These are phyloP conservation scores for Palythoa grandis DNA, from an alignment of 92 coral and sea anemone species.

Conservation along the genomic window DNA sequence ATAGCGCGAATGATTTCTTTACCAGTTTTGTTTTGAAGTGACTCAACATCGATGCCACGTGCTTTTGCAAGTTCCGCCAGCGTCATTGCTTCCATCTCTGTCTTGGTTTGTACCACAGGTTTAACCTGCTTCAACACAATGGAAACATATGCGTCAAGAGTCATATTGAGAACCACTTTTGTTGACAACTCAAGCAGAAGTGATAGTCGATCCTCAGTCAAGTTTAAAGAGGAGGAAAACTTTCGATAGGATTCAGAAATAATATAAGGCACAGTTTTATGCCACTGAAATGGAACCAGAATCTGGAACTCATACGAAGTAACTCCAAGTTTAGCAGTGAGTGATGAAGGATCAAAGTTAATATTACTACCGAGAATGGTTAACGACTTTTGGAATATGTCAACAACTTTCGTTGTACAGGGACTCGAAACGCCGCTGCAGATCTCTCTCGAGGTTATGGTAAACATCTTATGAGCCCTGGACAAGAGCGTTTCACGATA, in stretches of 20 bases:
- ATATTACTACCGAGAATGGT: slow-evolving; percentile 36
- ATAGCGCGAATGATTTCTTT: slow-evolving; percentile 44
- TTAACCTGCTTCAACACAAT: neutral
- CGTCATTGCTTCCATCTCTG: slow-evolving; percentile 27
- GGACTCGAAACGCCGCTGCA: slow-evolving; percentile 53
- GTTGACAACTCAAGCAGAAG: slow-evolving; percentile 49
- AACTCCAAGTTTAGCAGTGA: slow-evolving; percentile 55
- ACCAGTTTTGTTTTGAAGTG: slow-evolving; percentile 47
- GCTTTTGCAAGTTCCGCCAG: slow-evolving; percentile 38
- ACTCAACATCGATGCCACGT: slow-evolving; percentile 42
- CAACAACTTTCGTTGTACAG: slow-evolving; percentile 30
- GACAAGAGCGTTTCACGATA: slow-evolving; percentile 44
- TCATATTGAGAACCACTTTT: slow-evolving; percentile 50
- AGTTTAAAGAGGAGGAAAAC: slow-evolving; percentile 49
- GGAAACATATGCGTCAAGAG: slow-evolving; percentile 43
- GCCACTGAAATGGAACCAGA: slow-evolving; percentile 72
- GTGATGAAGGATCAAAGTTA: slow-evolving; percentile 44
- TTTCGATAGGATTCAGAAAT: slow-evolving; percentile 55
- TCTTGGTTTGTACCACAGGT: slow-evolving; percentile 38
- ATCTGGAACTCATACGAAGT: slow-evolving; percentile 52
- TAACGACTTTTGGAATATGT: slow-evolving; percentile 63
- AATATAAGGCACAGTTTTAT: slow-evolving; percentile 55
- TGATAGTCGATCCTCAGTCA: slow-evolving; percentile 57
- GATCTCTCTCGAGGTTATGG: slow-evolving; percentile 53
- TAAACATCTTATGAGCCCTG: slow-evolving; percentile 50